Percentiles rank a stretch among this genome's conserved stretches.
These are phyloP conservation scores for Zapornia atra DNA, from an alignment of 2,113 vertebrate species.

Conservation along the genomic window DNA sequence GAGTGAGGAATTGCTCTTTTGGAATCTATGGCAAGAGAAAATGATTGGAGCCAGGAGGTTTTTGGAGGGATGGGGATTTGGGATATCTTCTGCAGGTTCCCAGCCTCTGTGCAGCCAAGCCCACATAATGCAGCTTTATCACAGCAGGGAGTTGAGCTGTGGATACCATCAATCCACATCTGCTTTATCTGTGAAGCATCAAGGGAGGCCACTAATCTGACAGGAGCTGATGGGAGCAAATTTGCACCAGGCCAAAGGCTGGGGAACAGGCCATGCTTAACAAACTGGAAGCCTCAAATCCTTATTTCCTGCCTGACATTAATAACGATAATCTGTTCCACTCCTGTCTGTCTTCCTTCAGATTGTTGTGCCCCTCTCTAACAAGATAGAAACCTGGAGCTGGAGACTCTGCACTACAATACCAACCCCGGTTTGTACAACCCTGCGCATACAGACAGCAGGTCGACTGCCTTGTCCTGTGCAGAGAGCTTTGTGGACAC, in stretches of 20 bases:
- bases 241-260: not conserved
- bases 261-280: not conserved
- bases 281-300: not conserved
- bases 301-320: not conserved
- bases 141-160: not conserved
- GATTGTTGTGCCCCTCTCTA: not conserved
- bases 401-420: not conserved
- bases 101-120: not conserved
- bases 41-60: not conserved
- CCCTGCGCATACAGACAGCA: not conserved
- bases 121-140: not conserved
- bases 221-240: not conserved
- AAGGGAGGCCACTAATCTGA: not conserved
- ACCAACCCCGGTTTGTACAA: not conserved
- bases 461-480: not conserved
- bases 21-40: not conserved
- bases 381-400: not conserved
- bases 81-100: not conserved
- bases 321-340: not conserved
- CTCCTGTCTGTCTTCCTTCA: not conserved
- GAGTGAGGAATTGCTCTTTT: not conserved
- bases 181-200: not conserved
- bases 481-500: not conserved
- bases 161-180: not conserved
- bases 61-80: not conserved